phyloP scores from a whole-genome alignment of 1,140 invertebrate species.

The Chironomus striatipennis region DNA sequence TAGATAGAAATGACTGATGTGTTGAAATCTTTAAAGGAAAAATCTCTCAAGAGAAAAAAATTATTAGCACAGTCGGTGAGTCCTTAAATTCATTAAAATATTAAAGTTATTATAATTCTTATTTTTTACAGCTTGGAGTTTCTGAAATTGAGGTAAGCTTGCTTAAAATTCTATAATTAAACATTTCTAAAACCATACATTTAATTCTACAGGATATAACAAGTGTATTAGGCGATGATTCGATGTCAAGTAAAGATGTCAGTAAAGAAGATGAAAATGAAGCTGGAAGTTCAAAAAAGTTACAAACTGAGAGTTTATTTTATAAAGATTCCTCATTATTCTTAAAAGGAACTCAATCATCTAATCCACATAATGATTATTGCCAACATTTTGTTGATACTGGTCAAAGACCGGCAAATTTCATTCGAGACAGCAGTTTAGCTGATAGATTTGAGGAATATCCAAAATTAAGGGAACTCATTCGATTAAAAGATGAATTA shows the following conservation, averaged over 20 bases:
- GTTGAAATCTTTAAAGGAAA: constrained; percentile 70
- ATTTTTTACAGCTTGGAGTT: constrained; percentile 29
- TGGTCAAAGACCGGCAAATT: constrained; percentile 95
- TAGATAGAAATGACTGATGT: constrained; percentile 52
- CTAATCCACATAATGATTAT: constrained; percentile 99
- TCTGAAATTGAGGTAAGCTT: constrained; percentile 4
- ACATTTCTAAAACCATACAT: constrained; percentile 52
- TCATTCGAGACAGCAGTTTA: constrained; percentile 92
- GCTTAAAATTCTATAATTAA: constrained; percentile 20
- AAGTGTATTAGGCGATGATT: constrained; percentile 67
- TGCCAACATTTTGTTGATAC: constrained; percentile 99
- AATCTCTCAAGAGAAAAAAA: constrained; percentile 79
- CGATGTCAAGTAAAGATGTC: constrained; percentile 51
- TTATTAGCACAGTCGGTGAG: constrained; percentile 81
- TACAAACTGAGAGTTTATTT: constrained; percentile 65
- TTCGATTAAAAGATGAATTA: constrained; percentile 90
- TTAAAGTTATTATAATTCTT: constrained; percentile 27
- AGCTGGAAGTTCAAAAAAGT: constrained; percentile 45
- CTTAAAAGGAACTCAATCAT: constrained; percentile 96
- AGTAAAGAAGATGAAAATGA: constrained; percentile 43
- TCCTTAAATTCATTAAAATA: constrained; percentile 26
- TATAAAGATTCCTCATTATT: constrained; percentile 96
- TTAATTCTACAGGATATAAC: constrained; percentile 69
- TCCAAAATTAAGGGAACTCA: constrained; percentile 90
- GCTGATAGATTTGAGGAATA: constrained; percentile 98